A percentile compares a stretch with the other conserved stretches of the same genome.
Evolutionary conservation across 2,888 invertebrate species (phyloP).

Genomic region (Drosophila tanythrix): DNA sequence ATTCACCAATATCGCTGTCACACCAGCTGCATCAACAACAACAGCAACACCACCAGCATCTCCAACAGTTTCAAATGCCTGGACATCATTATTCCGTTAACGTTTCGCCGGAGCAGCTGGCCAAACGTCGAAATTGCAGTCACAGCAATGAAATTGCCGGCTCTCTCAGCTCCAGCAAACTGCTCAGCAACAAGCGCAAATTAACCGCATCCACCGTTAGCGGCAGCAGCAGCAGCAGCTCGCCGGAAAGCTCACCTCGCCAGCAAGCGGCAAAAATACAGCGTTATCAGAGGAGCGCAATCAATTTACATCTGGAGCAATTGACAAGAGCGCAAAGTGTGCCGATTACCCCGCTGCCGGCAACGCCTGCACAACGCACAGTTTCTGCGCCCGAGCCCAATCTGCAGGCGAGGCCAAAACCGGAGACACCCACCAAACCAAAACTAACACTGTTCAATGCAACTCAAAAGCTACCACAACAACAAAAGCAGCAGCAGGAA

Average conservation of each 20-base stretch:
- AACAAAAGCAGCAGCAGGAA: not conserved
- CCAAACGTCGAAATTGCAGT: slow-evolving; percentile 81
- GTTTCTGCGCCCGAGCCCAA: slow-evolving; percentile 36
- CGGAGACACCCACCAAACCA: slow-evolving; percentile 53
- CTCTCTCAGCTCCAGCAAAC: slow-evolving; percentile 83
- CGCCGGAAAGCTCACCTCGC: slow-evolving; percentile 55
- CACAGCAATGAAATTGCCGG: slow-evolving; percentile 84
- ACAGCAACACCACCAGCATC: slow-evolving; percentile 23
- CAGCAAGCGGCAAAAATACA: slow-evolving; percentile 62
- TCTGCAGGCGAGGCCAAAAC: not conserved
- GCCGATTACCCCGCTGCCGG: slow-evolving; percentile 56
- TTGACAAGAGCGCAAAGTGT: slow-evolving; percentile 52
- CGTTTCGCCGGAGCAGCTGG: slow-evolving; percentile 71
- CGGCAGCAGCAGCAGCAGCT: slow-evolving; percentile 37
- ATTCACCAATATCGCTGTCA: slow-evolving; percentile 28
- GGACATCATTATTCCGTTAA: slow-evolving; percentile 17
- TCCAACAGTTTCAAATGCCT: slow-evolving; percentile 31
- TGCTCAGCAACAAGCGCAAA: slow-evolving; percentile 75
- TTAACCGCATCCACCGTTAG: slow-evolving; percentile 29
- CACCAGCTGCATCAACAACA: slow-evolving; percentile 26
- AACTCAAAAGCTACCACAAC: slow-evolving; percentile 32
- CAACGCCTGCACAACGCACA: slow-evolving; percentile 44
- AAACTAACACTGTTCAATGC: slow-evolving; percentile 84
- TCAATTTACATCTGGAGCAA: slow-evolving; percentile 36
- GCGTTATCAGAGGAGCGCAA: slow-evolving; percentile 43